Percentiles rank a stretch among this genome's conserved stretches.
These are phyloP conservation scores for Dryobates pubescens DNA, from an alignment of 2,797 vertebrate species.

Conservation along the genomic window DNA sequence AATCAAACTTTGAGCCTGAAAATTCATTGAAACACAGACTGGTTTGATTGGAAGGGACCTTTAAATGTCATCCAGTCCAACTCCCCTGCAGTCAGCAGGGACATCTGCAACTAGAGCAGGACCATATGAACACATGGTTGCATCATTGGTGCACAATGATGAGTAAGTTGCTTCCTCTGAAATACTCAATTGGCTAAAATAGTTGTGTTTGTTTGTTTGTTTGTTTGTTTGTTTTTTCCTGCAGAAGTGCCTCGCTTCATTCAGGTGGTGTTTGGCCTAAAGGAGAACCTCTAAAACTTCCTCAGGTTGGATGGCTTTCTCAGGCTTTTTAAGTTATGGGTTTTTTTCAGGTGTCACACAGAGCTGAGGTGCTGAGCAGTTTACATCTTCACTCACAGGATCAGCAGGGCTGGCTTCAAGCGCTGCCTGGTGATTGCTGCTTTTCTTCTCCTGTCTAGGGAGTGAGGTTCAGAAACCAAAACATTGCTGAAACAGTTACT, in stretches of 20 bases:
- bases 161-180: background rate
- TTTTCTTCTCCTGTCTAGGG: background rate
- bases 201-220: background rate
- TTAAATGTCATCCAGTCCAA: background rate
- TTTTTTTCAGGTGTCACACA: background rate
- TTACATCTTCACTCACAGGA: background rate
- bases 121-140: background rate
- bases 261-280: background rate
- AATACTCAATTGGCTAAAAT: background rate
- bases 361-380: background rate
- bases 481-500: background rate
- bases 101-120: background rate
- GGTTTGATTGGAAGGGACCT: background rate
- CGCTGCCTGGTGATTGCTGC: background rate
- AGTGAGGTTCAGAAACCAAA: background rate
- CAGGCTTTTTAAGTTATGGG: accelerated
- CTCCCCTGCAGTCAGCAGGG: background rate
- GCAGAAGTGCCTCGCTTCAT: background rate
- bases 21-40: background rate
- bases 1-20: too few species aligned
- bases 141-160: background rate
- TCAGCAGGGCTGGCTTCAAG: background rate
- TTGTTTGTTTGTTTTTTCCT: background rate
- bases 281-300: background rate
- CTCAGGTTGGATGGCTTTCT: background rate